Conservation (phyloP, 2,888 invertebrate species). For the Melipona beecheii region DNA sequence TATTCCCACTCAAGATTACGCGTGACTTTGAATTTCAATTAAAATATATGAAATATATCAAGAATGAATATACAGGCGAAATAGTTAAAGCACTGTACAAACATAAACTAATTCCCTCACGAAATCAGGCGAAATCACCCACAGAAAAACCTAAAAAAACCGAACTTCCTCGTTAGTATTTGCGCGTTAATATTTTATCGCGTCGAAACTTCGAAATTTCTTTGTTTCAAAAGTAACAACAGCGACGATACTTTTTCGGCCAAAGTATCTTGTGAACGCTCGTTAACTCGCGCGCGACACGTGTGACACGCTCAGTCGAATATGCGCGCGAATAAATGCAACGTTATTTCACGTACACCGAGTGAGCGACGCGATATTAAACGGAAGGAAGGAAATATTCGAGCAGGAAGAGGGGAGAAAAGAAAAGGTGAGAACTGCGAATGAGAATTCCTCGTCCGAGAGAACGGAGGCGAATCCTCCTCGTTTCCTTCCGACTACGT, state of each 20-base stretch:
- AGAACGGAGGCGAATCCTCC: neutral
- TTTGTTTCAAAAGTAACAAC: neutral
- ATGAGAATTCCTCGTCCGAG: constrained; percentile 60
- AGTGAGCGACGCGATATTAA: constrained; percentile 58
- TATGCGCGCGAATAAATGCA: neutral
- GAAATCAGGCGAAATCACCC: neutral
- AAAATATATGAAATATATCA: neutral
- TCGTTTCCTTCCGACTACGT: too few relatives aligned
- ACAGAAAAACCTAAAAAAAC: neutral
- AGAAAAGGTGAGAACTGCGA: constrained; percentile 36
- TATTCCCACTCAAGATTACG: too few relatives aligned
- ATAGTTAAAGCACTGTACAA: neutral
- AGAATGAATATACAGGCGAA: neutral
- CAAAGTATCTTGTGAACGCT: neutral
- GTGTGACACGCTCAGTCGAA: neutral
- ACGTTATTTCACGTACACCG: constrained; percentile 43
- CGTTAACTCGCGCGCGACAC: neutral
- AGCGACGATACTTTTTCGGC: neutral
- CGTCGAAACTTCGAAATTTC: neutral
- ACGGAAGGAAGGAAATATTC: constrained; percentile 59
- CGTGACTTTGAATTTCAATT: too few relatives aligned
- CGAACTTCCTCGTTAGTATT: too few relatives aligned
- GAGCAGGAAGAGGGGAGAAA: constrained; percentile 40
- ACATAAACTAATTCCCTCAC: neutral
- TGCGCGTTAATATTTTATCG: neutral